Base-by-base conservation (phyloP, 1,140 invertebrate species). In the Cyclina sinensis region DNA sequence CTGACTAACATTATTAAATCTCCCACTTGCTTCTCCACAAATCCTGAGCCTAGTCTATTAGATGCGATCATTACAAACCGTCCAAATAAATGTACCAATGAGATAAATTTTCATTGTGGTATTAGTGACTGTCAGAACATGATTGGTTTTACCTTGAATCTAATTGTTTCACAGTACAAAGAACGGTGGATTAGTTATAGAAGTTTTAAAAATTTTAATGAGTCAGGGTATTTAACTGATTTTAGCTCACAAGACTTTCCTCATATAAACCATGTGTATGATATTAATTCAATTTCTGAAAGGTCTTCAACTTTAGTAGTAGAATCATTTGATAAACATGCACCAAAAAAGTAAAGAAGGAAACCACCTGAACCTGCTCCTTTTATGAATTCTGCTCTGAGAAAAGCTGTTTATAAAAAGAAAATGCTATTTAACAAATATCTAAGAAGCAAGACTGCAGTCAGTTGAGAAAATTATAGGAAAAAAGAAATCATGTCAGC, bases 371-470 rank as follows among this genome's bases (percentile, higher is more conserved):
- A 82, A 27, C 79, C 79, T 82, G 79, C 57, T 27, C 79, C 57
- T 65, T 82, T 11, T 27, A 65, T 82, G 59, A 82, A 82, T 35
- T 62, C 79, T 82, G 39, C 79, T 65, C 65, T 82, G 35, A 82
- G 79, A 43, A 82, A 82, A 62, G 14, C 59, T 39, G 27, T 82
- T 37, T 82, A 82, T 65, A 82, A 65, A 35, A 82, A 82, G 43
- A 82, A 82, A 82, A 82, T 86, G 32, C 0, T 81, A 14, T 78
- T 65, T 73, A 88, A 88, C 73, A 88, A 81, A 27, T 88, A 43
- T 73, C 0, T 80, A 73, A 88, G 48, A 59, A 54, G 73, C 73
- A 88, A 57, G 73, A 48, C 24, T 79, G 51, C n/a, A 16, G 11
- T 21, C 24, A 82, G 82, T 21, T 88, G 86, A 70, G 65, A 88